Conservation (phyloP, 2,113 vertebrate genomes). For the Corythaixoides concolor region DNA sequence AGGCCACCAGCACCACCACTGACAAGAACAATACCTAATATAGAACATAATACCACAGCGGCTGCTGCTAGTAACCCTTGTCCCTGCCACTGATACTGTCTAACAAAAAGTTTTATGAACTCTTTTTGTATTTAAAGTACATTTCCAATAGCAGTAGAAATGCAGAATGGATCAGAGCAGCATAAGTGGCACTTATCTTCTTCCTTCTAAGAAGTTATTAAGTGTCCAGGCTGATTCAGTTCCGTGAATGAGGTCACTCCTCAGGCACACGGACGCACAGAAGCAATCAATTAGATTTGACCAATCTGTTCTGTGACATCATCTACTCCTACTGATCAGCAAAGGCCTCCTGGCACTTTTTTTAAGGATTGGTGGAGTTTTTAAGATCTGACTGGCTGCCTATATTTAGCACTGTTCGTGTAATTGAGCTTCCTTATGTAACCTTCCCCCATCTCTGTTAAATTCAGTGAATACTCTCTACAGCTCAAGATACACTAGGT, state of each 20-base stretch:
- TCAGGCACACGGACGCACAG: background rate
- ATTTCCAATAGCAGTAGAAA: background rate
- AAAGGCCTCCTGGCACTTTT: background rate
- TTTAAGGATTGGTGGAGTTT: background rate
- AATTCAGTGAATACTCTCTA: background rate
- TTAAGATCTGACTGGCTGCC: background rate
- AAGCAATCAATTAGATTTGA: background rate
- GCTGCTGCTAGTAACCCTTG: background rate
- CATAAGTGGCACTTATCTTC: background rate
- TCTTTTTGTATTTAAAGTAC: background rate
- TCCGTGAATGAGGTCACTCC: background rate
- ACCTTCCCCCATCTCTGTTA: background rate
- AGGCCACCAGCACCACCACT: background rate
- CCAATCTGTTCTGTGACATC: background rate
- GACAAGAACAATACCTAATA: background rate
- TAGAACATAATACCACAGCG: background rate
- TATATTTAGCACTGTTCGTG: background rate
- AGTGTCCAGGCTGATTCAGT: background rate
- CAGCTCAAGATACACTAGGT: background rate
- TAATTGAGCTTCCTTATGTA: background rate
- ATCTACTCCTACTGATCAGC: background rate
- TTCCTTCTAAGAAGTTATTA: background rate
- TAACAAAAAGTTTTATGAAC: background rate
- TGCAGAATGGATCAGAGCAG: background rate
- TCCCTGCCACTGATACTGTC: background rate